phyloP scores from a whole-genome alignment of 2,113 vertebrate species.

The Limnothrissa miodon region DNA sequence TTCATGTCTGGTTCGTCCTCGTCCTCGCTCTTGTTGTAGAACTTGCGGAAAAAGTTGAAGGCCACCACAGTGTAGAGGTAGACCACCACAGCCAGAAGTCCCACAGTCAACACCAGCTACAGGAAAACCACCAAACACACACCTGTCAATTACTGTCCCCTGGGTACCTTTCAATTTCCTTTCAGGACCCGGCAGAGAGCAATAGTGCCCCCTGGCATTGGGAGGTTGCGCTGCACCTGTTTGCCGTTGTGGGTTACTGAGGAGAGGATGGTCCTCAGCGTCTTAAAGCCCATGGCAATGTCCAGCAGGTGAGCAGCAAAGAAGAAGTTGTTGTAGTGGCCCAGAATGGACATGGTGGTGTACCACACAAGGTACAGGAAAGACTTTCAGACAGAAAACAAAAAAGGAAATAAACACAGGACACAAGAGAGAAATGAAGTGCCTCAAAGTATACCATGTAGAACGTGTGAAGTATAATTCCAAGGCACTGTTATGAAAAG shows the following conservation, averaged over 20 bases:
- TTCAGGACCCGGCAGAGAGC: neutral
- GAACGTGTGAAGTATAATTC: neutral
- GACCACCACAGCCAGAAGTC: constrained; percentile 92
- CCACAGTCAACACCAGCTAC: constrained; percentile 91
- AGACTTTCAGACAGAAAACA: constrained; percentile 70
- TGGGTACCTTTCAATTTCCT: neutral
- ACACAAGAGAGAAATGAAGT: too few relatives aligned
- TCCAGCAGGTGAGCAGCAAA: constrained; percentile 96
- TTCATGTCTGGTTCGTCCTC: constrained; percentile 98
- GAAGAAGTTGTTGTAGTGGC: constrained; percentile 99
- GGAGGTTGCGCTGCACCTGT: constrained; percentile 71
- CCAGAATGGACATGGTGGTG: constrained; percentile 96
- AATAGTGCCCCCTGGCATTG: constrained; percentile 50
- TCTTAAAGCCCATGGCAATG: constrained; percentile 99
- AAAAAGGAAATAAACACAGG: neutral
- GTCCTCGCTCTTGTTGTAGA: constrained; percentile 97
- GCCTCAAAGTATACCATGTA: neutral
- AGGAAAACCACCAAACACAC: neutral
- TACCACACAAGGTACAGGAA: constrained; percentile 98
- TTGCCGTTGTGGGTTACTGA: constrained; percentile 98
- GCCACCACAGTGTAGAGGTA: constrained; percentile 98
- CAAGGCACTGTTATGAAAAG: neutral
- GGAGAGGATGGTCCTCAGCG: constrained; percentile 91
- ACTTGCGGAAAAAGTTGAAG: constrained; percentile 99
- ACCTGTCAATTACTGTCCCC: neutral